These are phyloP conservation scores for Acestrorhynchus altus DNA, from an alignment of 2,797 vertebrate genomes.

Conservation along the genomic window DNA sequence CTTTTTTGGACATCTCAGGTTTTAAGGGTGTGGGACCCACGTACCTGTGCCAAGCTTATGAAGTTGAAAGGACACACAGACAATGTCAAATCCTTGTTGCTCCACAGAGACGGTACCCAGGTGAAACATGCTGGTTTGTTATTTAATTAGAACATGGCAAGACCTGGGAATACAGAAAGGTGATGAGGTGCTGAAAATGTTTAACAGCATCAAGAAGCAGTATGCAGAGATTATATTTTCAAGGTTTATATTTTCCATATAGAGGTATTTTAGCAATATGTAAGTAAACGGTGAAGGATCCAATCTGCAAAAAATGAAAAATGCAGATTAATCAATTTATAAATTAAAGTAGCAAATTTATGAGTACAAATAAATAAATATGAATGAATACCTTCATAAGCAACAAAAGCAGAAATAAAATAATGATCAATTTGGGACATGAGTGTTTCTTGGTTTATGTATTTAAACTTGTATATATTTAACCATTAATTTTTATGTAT, in stretches of 20 bases:
- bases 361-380: no score
- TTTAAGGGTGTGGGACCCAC: conserved; percentile 88
- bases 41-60: conserved; percentile 90
- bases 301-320: background rate
- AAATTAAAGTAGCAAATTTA: no score
- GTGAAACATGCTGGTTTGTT: conserved; percentile 62
- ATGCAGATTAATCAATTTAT: no score
- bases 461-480: no score
- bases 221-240: background rate
- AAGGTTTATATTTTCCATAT: background rate
- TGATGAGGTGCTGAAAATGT: background rate
- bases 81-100: conserved; percentile 86
- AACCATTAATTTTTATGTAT: no score
- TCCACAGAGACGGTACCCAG: conserved; percentile 89
- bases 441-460: no score
- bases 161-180: background rate
- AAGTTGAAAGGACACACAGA: conserved; percentile 91
- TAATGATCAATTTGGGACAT: no score
- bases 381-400: no score
- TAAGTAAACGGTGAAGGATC: background rate
- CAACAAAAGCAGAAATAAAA: no score
- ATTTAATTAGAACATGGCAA: background rate
- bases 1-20: conserved; percentile 70
- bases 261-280: background rate
- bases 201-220: background rate